Evolutionary conservation across 2,113 vertebrate genomes (phyloP).

Genomic region (Megaceryle torquata): DNA sequence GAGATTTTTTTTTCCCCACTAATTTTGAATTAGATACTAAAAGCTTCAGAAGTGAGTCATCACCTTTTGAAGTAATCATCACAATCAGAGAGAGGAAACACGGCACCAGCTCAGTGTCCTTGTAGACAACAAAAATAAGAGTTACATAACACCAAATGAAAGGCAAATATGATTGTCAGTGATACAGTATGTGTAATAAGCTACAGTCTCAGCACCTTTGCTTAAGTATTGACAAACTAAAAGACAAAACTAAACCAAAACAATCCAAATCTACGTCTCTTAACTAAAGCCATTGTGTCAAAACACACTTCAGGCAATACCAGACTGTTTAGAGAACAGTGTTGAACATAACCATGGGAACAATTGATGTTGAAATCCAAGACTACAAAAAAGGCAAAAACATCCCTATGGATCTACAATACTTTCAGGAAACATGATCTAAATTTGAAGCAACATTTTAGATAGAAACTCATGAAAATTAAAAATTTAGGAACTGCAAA

Average conservation of each 20-base stretch:
- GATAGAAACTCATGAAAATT: not conserved
- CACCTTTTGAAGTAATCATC: not conserved
- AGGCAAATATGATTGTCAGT: not conserved
- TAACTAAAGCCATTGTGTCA: not conserved
- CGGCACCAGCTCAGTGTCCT: rapidly evolving
- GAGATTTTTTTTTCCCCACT: rapidly evolving
- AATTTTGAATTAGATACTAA: not conserved
- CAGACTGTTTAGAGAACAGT: not conserved
- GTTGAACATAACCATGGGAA: slow-evolving; percentile 9
- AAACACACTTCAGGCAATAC: not conserved
- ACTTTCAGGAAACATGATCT: not conserved
- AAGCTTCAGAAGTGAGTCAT: not conserved
- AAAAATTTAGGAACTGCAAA: not conserved
- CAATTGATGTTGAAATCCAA: not conserved
- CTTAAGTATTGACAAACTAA: not conserved
- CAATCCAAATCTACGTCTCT: not conserved
- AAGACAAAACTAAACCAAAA: not conserved
- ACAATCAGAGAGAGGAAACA: not conserved
- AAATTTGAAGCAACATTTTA: not conserved
- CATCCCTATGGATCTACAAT: not conserved
- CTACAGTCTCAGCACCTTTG: not conserved
- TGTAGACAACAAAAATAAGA: not conserved
- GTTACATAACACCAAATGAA: not conserved
- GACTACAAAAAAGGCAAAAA: not conserved
- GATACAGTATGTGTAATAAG: not conserved